phyloP scores from a whole-genome alignment of 2,888 invertebrate genomes.

The Abrostola triplasia region DNA sequence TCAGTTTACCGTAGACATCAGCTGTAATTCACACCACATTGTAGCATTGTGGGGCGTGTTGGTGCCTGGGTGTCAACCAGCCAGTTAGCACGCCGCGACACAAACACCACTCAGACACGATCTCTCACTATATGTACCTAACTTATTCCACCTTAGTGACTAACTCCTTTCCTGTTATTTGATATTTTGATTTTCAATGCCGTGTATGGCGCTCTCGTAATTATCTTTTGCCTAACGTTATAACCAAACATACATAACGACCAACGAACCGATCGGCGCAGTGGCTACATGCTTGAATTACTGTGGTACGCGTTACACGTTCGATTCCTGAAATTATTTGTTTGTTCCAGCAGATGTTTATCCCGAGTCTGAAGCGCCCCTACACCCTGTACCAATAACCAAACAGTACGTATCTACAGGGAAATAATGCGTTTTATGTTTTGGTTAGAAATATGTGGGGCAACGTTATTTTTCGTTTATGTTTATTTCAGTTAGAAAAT shows the following conservation, averaged over 20 bases:
- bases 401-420: too few relatives aligned
- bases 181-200: constrained; percentile 48
- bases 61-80: constrained; percentile 68
- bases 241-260: not conserved
- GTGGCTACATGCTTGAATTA: too few relatives aligned
- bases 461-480: too few relatives aligned
- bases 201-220: constrained; percentile 36
- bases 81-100: constrained; percentile 72
- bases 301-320: too few relatives aligned
- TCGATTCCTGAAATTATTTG: too few relatives aligned
- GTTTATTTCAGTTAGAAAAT: too few relatives aligned
- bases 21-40: constrained; percentile 76
- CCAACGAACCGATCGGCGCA: too few relatives aligned
- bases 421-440: too few relatives aligned
- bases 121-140: constrained; percentile 63
- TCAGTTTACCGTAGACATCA: constrained; percentile 77
- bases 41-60: constrained; percentile 64
- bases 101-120: constrained; percentile 69
- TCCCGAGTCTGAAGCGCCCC: too few relatives aligned
- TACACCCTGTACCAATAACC: too few relatives aligned
- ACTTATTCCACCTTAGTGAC: constrained; percentile 51
- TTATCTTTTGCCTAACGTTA: not conserved
- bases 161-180: constrained; percentile 47
- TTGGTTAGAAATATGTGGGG: too few relatives aligned
- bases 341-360: too few relatives aligned